phyloP scores from a whole-genome alignment of 2,797 vertebrate genomes.

The Macroramphosus scolopax region DNA sequence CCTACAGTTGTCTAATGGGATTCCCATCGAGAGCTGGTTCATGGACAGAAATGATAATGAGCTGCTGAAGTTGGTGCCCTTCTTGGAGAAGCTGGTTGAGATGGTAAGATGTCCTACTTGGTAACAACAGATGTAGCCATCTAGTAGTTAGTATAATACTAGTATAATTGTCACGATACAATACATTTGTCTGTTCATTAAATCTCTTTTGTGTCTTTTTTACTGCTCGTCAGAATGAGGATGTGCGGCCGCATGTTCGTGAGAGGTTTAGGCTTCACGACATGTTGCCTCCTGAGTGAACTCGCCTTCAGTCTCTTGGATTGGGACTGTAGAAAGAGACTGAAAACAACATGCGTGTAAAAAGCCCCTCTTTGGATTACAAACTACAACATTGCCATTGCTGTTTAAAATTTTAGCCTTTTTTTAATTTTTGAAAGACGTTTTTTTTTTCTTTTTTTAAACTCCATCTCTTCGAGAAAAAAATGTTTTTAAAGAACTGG shows the following conservation, averaged over 20 bases:
- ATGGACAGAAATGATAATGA: slow-evolving; percentile 99
- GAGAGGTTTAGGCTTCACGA: slow-evolving; percentile 98
- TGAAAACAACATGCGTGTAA: slow-evolving; percentile 66
- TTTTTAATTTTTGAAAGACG: slow-evolving; percentile 85
- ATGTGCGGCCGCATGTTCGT: slow-evolving; percentile 95
- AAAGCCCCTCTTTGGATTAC: slow-evolving; percentile 86
- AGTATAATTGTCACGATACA: background rate
- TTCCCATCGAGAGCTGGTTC: slow-evolving; percentile 99
- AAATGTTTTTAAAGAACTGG: slow-evolving; percentile 77
- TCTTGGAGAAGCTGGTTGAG: slow-evolving; percentile 98
- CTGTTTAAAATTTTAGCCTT: slow-evolving; percentile 86
- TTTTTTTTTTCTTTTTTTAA: slow-evolving; percentile 86
- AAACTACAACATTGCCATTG: slow-evolving; percentile 92
- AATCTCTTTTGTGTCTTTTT: background rate
- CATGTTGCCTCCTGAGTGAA: slow-evolving; percentile 95
- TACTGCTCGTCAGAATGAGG: slow-evolving; percentile 84
- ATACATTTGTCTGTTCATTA: background rate
- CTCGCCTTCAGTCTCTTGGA: slow-evolving; percentile 32
- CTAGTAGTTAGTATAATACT: background rate
- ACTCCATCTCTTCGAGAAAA: slow-evolving; percentile 57
- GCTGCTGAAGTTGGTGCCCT: slow-evolving; percentile 97
- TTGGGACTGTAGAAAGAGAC: slow-evolving; percentile 57
- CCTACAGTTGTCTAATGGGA: slow-evolving; percentile 93
- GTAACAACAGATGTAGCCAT: background rate
- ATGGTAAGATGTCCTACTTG: slow-evolving; percentile 77